Percentiles rank a stretch among this genome's conserved stretches.
Conservation (phyloP, 2,113 vertebrate genomes). For the Protobothrops flavoviridis region DNA sequence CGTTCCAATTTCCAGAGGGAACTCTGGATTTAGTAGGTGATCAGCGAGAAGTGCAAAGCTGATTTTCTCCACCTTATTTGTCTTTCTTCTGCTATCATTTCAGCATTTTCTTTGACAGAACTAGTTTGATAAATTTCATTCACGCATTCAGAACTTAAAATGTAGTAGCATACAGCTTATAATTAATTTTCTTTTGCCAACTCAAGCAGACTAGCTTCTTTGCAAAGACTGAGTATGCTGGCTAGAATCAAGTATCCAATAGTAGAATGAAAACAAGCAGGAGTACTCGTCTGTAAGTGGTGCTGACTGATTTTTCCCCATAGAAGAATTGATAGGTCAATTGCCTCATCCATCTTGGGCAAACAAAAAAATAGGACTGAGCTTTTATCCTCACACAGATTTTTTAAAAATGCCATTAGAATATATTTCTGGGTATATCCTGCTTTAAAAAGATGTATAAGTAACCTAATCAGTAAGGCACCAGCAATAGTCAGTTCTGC, state of each 20-base stretch:
- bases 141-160: not conserved
- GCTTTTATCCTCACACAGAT: not conserved
- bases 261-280: not conserved
- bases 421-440: not conserved
- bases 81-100: not conserved
- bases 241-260: not conserved
- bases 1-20: not conserved
- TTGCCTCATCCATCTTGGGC: not conserved
- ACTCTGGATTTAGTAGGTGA: not conserved
- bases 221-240: too few species aligned
- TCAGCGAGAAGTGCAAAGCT: not conserved
- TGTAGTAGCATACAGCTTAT: not conserved
- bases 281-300: not conserved
- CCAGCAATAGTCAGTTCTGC: not conserved
- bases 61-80: not conserved
- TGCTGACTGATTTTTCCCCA: not conserved
- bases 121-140: not conserved
- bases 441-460: not conserved
- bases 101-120: not conserved
- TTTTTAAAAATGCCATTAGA: not conserved
- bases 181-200: not conserved
- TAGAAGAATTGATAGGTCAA: not conserved
- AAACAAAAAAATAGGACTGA: not conserved
- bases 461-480: constrained; percentile 6
- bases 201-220: not conserved